Conservation (phyloP, 2,888 invertebrate species). For the Cacoxenus indagator region DNA sequence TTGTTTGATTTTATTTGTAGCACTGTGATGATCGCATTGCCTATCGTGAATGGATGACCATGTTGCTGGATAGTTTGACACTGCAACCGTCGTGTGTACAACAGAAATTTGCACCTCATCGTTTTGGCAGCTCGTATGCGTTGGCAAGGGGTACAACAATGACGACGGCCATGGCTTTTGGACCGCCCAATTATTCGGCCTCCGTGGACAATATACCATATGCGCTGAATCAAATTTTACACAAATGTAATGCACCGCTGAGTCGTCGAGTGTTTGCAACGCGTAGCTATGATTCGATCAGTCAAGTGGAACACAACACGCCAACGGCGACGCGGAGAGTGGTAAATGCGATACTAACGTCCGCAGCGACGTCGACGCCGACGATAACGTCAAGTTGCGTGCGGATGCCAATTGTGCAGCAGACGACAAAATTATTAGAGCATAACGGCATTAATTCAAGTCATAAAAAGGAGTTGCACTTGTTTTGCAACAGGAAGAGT, state of each 20-base stretch:
- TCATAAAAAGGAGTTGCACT: constrained; percentile 4
- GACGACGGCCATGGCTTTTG: constrained; percentile 9
- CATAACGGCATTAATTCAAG: constrained; percentile 50
- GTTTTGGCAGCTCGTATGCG: constrained; percentile 6
- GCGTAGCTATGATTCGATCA: constrained; percentile 52
- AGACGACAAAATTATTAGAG: constrained; percentile 54
- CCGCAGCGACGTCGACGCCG: constrained; percentile 9
- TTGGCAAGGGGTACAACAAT: neutral
- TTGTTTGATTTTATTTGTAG: constrained; percentile 36
- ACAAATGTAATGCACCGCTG: constrained; percentile 17
- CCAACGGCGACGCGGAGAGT: neutral
- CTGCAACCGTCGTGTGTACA: neutral
- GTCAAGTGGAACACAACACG: constrained; percentile 29
- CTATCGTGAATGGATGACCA: constrained; percentile 62
- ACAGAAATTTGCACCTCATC: constrained; percentile 12
- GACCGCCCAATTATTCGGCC: constrained; percentile 27
- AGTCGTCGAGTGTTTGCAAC: constrained; percentile 35
- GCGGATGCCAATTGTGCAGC: constrained; percentile 53
- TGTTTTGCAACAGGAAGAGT: constrained; percentile 17
- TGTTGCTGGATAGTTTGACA: constrained; percentile 53
- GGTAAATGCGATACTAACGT: neutral
- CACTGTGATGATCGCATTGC: constrained; percentile 61
- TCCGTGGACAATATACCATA: constrained; percentile 34
- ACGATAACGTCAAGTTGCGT: constrained; percentile 27
- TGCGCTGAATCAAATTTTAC: constrained; percentile 16